Conservation (phyloP, 1,140 invertebrate genomes). For the Drosophila pachea region DNA sequence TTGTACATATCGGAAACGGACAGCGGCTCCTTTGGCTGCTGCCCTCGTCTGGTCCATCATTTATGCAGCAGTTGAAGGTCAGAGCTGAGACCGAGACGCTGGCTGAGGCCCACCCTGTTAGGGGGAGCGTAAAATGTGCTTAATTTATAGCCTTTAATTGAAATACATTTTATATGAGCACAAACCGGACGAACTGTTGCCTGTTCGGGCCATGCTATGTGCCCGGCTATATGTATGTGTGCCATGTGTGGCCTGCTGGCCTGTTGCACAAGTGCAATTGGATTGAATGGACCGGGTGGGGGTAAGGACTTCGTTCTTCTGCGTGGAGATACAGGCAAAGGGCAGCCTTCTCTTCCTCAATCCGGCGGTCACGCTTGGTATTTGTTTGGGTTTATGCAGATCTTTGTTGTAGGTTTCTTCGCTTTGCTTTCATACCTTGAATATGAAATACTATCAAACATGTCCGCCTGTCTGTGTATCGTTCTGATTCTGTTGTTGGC, state of each 20-base stretch:
- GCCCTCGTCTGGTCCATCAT: conserved; percentile 44
- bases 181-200: conserved; percentile 13
- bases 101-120: no score
- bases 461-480: no score
- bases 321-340: no score
- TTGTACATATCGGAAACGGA: conserved; percentile 29
- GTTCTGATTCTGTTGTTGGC: no score
- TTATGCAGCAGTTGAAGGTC: conserved; percentile 45
- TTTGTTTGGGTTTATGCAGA: no score
- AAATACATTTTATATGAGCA: conserved; percentile 53
- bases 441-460: no score
- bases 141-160: conserved; percentile 66
- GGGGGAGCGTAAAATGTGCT: conserved; percentile 19
- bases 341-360: no score
- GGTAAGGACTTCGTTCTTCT: no score
- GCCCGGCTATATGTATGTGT: conserved; percentile 11
- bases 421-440: no score
- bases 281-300: neutral
- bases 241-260: neutral
- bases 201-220: conserved; percentile 10
- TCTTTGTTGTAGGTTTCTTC: no score
- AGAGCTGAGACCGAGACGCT: neutral
- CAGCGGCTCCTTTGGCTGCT: neutral
- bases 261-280: neutral
- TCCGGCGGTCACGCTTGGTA: no score